Percentiles rank a stretch among this genome's conserved stretches.
phyloP scores from a whole-genome alignment of 2,888 invertebrate species.

The Ormyrus rosae region DNA sequence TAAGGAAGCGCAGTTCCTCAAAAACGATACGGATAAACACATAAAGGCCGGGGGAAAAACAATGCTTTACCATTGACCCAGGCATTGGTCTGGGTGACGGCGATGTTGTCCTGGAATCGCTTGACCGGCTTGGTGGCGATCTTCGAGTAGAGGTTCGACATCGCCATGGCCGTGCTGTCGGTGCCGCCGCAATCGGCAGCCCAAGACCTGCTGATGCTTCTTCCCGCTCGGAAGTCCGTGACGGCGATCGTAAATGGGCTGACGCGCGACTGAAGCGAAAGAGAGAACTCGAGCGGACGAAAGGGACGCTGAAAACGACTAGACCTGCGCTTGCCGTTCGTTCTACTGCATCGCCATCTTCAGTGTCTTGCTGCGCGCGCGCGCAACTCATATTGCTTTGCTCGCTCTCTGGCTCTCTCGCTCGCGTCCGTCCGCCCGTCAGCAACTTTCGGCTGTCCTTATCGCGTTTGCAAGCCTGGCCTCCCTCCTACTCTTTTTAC shows the following conservation, averaged over 20 bases:
- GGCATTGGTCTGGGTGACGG: constrained; percentile 88
- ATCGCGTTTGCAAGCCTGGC: too few species aligned
- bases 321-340: background rate
- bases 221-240: background rate
- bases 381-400: background rate
- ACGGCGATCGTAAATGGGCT: too few species aligned
- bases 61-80: constrained; percentile 89
- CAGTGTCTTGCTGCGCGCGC: constrained; percentile 38
- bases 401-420: too few species aligned
- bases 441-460: too few species aligned
- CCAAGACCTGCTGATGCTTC: background rate
- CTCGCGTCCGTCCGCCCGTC: too few species aligned
- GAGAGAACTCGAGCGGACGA: too few species aligned
- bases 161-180: constrained; percentile 76
- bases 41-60: background rate
- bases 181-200: constrained; percentile 12
- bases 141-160: constrained; percentile 88
- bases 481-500: too few species aligned
- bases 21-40: background rate
- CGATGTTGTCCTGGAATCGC: constrained; percentile 85
- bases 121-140: constrained; percentile 85
- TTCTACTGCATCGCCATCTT: constrained; percentile 31
- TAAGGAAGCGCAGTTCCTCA: background rate
- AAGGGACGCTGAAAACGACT: constrained; percentile 18
- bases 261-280: too few species aligned